Conservation (phyloP, 1,140 invertebrate species). For the Micrasema longulum region DNA sequence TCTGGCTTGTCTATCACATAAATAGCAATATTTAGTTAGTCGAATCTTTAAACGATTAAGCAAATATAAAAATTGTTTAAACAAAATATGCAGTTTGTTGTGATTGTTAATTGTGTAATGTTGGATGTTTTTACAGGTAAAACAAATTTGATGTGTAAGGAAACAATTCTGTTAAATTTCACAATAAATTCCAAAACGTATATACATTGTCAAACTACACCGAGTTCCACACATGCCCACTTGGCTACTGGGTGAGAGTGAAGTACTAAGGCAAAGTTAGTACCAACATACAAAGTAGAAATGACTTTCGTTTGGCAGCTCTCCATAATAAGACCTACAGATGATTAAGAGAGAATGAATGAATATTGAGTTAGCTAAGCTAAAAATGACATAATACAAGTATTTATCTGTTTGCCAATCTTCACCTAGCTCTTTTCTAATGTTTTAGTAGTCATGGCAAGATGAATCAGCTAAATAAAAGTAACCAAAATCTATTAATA, state of each 20-base stretch:
- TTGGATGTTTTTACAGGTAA: no score
- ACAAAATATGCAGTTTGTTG: no score
- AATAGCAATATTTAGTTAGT: conserved; percentile 24
- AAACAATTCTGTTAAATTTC: background rate
- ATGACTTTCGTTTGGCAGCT: conserved; percentile 26
- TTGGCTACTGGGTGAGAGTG: background rate
- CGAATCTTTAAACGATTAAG: background rate
- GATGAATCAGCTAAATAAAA: no score
- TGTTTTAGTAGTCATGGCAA: no score
- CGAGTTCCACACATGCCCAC: conserved; percentile 6
- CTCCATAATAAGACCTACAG: conserved; percentile 14
- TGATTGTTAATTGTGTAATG: no score
- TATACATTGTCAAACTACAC: conserved; percentile 11
- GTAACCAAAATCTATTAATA: no score
- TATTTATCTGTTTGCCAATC: conserved; percentile 27
- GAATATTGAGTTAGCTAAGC: conserved; percentile 12
- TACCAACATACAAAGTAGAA: conserved; percentile 5
- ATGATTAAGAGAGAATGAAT: conserved; percentile 30
- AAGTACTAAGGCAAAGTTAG: conserved; percentile 18
- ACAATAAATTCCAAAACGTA: no score
- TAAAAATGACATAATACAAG: conserved; percentile 32
- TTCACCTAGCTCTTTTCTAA: conserved; percentile 4
- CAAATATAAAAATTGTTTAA: no score
- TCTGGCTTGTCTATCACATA: conserved; percentile 84
- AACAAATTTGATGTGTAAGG: background rate